Evolutionary conservation across 2,113 vertebrate genomes (phyloP).

Genomic region (Bubo blakistoni): DNA sequence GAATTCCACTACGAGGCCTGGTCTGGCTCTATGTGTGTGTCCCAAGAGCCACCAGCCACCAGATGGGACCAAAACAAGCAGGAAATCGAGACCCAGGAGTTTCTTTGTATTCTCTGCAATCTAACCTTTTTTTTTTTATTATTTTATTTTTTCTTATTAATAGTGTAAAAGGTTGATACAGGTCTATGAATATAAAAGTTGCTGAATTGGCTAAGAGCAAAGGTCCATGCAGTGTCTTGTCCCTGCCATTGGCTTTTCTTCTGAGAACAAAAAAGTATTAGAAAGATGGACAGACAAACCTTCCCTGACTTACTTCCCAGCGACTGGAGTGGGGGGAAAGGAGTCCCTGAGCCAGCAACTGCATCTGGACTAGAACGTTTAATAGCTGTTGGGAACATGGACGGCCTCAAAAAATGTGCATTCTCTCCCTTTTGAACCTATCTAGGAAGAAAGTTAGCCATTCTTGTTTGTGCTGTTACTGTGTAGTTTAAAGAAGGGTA

Average conservation of each 20-base stretch:
- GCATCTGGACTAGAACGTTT: background rate
- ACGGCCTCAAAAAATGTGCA: background rate
- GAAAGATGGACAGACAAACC: background rate
- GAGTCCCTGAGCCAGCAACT: background rate
- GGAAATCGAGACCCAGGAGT: background rate
- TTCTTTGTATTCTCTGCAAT: background rate
- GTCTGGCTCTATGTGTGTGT: background rate
- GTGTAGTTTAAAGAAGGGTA: background rate
- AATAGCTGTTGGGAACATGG: background rate
- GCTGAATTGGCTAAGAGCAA: background rate
- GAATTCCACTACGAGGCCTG: background rate
- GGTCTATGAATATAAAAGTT: background rate
- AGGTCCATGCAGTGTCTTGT: background rate
- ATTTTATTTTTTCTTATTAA: no score
- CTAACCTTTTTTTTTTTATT: background rate
- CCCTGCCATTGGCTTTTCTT: background rate
- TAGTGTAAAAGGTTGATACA: background rate
- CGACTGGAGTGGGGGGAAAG: fast-evolving
- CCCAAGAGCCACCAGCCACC: background rate
- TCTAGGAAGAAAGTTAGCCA: background rate
- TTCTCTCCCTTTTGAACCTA: background rate
- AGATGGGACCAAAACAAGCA: background rate
- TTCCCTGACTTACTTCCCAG: background rate
- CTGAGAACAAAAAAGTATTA: background rate
- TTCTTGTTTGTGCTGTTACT: background rate